Percentiles rank a stretch among this genome's conserved stretches.
Evolutionary conservation across 2,797 vertebrate genomes (phyloP).

Genomic region (Cynopterus sphinx): DNA sequence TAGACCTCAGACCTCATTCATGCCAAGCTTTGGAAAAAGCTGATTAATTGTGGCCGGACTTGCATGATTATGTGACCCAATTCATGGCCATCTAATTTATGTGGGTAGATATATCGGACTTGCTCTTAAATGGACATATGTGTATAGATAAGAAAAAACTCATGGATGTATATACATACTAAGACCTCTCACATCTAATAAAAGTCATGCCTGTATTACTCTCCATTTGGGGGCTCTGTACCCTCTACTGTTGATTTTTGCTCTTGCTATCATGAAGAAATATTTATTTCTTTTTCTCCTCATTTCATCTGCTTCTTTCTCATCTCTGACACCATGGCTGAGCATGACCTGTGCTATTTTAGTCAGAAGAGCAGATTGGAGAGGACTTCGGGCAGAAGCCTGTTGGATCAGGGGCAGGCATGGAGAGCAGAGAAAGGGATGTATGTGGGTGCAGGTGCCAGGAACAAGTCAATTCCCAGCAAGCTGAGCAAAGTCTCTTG

Average conservation of each 20-base stretch:
- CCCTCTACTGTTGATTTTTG: neutral
- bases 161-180: neutral
- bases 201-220: neutral
- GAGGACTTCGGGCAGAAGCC: neutral
- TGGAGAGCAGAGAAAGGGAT: neutral
- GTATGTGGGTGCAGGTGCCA: neutral
- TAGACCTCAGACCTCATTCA: neutral
- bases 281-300: neutral
- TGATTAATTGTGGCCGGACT: neutral
- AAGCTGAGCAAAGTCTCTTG: neutral
- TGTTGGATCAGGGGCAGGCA: neutral
- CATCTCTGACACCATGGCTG: neutral
- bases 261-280: neutral
- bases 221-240: neutral
- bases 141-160: neutral
- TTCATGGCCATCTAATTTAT: neutral
- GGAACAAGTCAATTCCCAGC: neutral
- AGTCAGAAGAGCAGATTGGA: neutral
- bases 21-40: neutral
- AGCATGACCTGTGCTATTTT: neutral
- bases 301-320: neutral
- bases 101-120: neutral
- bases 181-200: neutral
- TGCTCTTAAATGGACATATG: neutral
- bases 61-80: neutral